Base-by-base conservation (phyloP, 2,797 vertebrate species). In the Sphenodon punctatus region DNA sequence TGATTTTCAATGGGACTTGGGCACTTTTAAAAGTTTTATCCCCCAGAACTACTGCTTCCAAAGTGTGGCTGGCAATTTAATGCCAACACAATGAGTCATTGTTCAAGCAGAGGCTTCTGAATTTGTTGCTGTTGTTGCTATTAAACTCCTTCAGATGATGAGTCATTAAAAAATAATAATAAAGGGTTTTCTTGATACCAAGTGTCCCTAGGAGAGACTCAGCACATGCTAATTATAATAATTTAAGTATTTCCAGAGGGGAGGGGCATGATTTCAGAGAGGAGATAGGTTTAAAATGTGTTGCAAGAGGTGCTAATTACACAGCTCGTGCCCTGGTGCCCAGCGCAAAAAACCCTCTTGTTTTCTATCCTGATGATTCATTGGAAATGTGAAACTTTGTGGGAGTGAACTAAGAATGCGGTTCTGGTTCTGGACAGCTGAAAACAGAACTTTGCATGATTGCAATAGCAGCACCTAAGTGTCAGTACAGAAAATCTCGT, bases 81-180 rank as follows among this genome's bases (percentile, higher is more conserved):
- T 48, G 10, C 55, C 75, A 30, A 43, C 38, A 3, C 15, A 56
- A 34, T 15, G 13, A 82, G 42, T 78, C 75, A 71, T 60, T 48
- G 63, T 32, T 19, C 38, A 64, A 53, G 59, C 30, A 41, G 55
- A 49, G 61, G 55, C 43, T 76, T 49, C 56, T 19, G 82, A 32
- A 42, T 83, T 13, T 38, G 39, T 34, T 42, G 8, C n/a, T 82
- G 23, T 38, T 80, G 30, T 5, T 77, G 23, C 86, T 71, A 77
- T 67, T 69, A 87, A 89, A 80, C 80, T 80, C 43, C 60, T 87
- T 75, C 78, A 80, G 73, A 73, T 80, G 58, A 51, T 32, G 71
- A 86, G 56, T 81, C 13, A 1, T 89, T 88, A 65, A 77, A 56
- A 85, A 89, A 65, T 67, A 87, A 48, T 80, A 92, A 82, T 86